phyloP scores from a whole-genome alignment of 2,888 invertebrate genomes.

The Chrysolina americana region DNA sequence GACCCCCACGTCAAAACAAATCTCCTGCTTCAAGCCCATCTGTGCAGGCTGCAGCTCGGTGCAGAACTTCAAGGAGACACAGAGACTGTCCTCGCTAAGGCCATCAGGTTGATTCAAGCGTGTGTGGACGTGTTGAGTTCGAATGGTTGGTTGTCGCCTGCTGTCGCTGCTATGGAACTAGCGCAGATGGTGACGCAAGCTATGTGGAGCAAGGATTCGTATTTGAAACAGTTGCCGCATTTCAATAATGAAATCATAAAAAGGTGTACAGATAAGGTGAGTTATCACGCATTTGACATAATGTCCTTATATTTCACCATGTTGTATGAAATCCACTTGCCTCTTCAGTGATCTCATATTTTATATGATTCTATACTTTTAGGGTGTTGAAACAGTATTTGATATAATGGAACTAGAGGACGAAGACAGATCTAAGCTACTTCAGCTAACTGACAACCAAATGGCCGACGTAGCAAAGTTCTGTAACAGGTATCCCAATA shows the following conservation, averaged over 20 bases:
- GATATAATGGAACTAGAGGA: slow-evolving; percentile 97
- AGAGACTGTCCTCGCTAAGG: slow-evolving; percentile 88
- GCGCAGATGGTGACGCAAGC: slow-evolving; percentile 99
- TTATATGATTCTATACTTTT: slow-evolving; percentile 44
- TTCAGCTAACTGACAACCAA: slow-evolving; percentile 87
- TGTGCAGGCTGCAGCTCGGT: slow-evolving; percentile 93
- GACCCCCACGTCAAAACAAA: slow-evolving; percentile 99
- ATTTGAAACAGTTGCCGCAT: slow-evolving; percentile 96
- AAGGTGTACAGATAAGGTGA: slow-evolving; percentile 90
- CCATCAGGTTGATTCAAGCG: slow-evolving; percentile 89
- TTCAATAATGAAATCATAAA: slow-evolving; percentile 91
- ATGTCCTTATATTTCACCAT: too few relatives aligned
- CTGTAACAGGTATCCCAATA: slow-evolving; percentile 99
- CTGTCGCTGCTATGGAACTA: slow-evolving; percentile 99
- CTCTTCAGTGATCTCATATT: background rate
- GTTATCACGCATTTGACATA: too few relatives aligned
- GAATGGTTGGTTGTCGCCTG: slow-evolving; percentile 98
- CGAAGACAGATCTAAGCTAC: slow-evolving; percentile 83
- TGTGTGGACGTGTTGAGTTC: slow-evolving; percentile 95
- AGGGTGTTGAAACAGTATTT: slow-evolving; percentile 91
- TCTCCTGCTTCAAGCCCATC: slow-evolving; percentile 94
- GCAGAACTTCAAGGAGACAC: slow-evolving; percentile 98
- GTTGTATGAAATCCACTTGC: too few relatives aligned
- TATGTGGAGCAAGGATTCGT: slow-evolving; percentile 99
- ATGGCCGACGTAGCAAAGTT: slow-evolving; percentile 99